Evolutionary conservation across 2,888 invertebrate species (phyloP).

Genomic region (Apamea anceps): DNA sequence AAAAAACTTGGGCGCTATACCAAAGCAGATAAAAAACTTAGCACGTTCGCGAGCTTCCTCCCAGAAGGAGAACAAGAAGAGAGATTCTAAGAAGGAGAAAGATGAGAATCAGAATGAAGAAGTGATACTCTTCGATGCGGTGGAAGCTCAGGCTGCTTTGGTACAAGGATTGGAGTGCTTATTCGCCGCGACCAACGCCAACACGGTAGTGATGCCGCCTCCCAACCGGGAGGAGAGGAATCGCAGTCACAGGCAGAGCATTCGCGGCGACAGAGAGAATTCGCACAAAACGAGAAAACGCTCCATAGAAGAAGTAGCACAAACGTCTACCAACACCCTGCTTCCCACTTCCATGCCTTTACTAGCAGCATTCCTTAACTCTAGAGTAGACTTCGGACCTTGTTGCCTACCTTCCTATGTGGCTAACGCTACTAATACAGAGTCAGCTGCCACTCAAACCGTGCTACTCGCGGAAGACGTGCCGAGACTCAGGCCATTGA

Average conservation of each 20-base stretch:
- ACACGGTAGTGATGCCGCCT: conserved; percentile 87
- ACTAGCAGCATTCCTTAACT: conserved; percentile 91
- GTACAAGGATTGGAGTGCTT: conserved; percentile 90
- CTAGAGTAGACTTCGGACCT: conserved; percentile 90
- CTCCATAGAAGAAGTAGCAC: conserved; percentile 91
- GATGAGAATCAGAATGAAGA: conserved; percentile 86
- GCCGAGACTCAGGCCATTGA: conserved; percentile 83
- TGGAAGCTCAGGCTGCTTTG: conserved; percentile 90
- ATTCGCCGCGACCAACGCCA: conserved; percentile 87
- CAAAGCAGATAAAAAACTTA: conserved; percentile 92
- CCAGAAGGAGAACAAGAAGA: conserved; percentile 89
- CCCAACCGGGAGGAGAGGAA: conserved; percentile 84
- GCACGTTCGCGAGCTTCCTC: conserved; percentile 90
- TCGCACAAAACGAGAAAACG: conserved; percentile 87
- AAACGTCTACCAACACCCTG: conserved; percentile 92
- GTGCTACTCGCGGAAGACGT: conserved; percentile 79
- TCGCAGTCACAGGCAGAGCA: conserved; percentile 82
- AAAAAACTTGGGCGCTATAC: conserved; percentile 93
- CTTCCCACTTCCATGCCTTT: conserved; percentile 91
- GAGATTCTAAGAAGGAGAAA: conserved; percentile 86
- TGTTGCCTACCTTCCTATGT: conserved; percentile 80
- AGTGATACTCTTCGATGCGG: conserved; percentile 85
- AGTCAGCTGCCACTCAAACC: conserved; percentile 76
- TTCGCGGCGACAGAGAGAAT: conserved; percentile 85
- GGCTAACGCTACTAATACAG: conserved; percentile 67